A percentile compares a stretch with the other conserved stretches of the same genome.
These are phyloP conservation scores for Muricea muricata DNA, from an alignment of 92 coral and sea anemone genomes.

Conservation along the genomic window DNA sequence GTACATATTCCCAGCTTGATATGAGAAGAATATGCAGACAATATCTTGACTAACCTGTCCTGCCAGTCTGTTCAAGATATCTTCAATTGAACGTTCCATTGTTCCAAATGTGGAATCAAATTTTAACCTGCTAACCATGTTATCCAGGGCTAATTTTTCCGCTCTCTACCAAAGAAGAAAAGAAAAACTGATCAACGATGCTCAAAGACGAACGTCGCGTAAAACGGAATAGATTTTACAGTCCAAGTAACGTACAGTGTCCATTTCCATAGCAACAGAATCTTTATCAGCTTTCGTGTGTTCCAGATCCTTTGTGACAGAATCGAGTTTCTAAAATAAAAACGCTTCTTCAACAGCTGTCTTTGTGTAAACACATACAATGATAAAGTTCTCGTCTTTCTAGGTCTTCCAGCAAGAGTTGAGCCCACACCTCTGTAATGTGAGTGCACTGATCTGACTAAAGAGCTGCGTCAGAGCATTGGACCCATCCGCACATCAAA, in stretches of 20 bases:
- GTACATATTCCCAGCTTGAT: neutral
- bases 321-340: slow-evolving; percentile 75
- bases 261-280: slow-evolving; percentile 95
- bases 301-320: slow-evolving; percentile 77
- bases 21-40: neutral
- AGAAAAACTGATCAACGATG: neutral
- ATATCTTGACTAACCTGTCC: slow-evolving; percentile 73
- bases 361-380: no score
- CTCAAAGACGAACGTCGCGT: neutral
- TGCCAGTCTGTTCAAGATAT: slow-evolving; percentile 77
- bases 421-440: no score
- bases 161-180: slow-evolving; percentile 78
- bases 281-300: slow-evolving; percentile 96
- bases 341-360: neutral
- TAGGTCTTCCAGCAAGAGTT: no score
- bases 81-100: slow-evolving; percentile 86
- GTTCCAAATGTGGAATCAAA: slow-evolving; percentile 91
- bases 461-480: no score
- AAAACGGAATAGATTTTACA: neutral
- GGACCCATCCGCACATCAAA: no score
- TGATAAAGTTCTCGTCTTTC: no score
- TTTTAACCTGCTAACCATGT: slow-evolving; percentile 86
- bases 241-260: slow-evolving; percentile 68
- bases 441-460: no score
- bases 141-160: slow-evolving; percentile 89